Conservation (phyloP, 2,113 vertebrate genomes). For the Cebus imitator region DNA sequence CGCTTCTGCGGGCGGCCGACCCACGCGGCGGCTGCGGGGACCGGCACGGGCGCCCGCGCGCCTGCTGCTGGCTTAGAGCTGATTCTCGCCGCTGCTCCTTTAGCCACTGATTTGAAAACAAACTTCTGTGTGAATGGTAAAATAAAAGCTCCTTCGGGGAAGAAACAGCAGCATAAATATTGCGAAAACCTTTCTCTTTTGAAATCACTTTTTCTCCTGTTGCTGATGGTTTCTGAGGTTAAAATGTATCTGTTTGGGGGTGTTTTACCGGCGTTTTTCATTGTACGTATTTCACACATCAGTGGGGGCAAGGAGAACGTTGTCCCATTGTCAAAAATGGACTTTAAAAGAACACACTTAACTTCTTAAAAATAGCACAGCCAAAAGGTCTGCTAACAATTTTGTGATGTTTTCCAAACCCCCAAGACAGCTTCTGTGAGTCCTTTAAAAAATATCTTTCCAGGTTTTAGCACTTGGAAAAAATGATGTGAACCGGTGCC, state of each 20-base stretch:
- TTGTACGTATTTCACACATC: conserved; percentile 66
- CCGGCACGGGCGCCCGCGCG: conserved; percentile 37
- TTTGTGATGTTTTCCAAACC: conserved; percentile 70
- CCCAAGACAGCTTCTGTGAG: conserved; percentile 63
- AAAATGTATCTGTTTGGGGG: conserved; percentile 49
- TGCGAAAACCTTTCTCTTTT: conserved; percentile 68
- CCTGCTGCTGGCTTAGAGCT: conserved; percentile 69
- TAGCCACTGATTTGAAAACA: conserved; percentile 84
- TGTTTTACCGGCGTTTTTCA: conserved; percentile 61
- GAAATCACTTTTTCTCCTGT: conserved; percentile 33
- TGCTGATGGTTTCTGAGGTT: conserved; percentile 57
- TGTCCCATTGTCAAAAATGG: conserved; percentile 68
- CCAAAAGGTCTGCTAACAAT: conserved; percentile 65
- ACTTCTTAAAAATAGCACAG: conserved; percentile 73
- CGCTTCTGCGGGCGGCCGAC: conserved; percentile 74
- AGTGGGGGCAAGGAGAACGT: conserved; percentile 47
- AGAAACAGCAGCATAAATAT: conserved; percentile 76
- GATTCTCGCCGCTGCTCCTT: conserved; percentile 72
- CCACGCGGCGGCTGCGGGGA: background rate
- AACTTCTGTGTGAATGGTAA: conserved; percentile 84
- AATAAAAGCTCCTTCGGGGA: conserved; percentile 82
- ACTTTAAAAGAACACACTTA: conserved; percentile 80
- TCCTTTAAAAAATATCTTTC: conserved; percentile 74
- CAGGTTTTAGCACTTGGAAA: conserved; percentile 75
- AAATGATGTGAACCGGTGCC: conserved; percentile 71